These are phyloP conservation scores for Troides aeacus DNA, from an alignment of 2,888 invertebrate species.

Conservation along the genomic window DNA sequence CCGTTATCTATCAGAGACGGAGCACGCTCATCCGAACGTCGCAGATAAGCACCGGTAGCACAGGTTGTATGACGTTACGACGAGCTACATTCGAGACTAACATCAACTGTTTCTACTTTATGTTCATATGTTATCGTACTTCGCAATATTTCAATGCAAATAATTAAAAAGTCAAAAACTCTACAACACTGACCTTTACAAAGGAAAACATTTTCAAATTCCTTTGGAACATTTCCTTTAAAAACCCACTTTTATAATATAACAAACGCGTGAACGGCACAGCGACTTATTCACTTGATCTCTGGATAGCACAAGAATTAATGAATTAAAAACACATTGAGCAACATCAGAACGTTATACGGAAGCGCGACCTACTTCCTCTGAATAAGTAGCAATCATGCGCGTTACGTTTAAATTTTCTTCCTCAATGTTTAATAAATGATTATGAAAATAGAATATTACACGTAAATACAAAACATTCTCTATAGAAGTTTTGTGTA, in stretches of 20 bases:
- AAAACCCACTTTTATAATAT: neutral
- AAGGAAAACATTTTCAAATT: neutral
- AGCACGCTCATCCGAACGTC: slow-evolving; percentile 71
- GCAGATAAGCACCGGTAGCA: slow-evolving; percentile 53
- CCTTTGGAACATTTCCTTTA: neutral
- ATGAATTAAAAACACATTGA: neutral
- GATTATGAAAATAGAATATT: neutral
- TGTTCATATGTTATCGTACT: neutral
- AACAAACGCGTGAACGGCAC: neutral
- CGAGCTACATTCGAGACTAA: no score
- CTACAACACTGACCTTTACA: neutral
- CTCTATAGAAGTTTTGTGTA: neutral
- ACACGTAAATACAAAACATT: neutral
- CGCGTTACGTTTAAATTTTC: neutral
- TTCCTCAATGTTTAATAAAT: neutral
- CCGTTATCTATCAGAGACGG: slow-evolving; percentile 74
- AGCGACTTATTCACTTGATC: neutral
- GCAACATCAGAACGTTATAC: slow-evolving; percentile 1
- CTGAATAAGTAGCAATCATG: neutral
- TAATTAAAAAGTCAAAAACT: neutral
- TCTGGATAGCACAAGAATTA: neutral
- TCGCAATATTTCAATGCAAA: neutral
- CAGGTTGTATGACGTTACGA: slow-evolving; percentile 1
- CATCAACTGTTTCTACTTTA: neutral
- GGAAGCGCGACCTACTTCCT: slow-evolving; percentile 9